phyloP scores from a whole-genome alignment of 2,888 invertebrate genomes.

The Trissolcus brochymenae region DNA sequence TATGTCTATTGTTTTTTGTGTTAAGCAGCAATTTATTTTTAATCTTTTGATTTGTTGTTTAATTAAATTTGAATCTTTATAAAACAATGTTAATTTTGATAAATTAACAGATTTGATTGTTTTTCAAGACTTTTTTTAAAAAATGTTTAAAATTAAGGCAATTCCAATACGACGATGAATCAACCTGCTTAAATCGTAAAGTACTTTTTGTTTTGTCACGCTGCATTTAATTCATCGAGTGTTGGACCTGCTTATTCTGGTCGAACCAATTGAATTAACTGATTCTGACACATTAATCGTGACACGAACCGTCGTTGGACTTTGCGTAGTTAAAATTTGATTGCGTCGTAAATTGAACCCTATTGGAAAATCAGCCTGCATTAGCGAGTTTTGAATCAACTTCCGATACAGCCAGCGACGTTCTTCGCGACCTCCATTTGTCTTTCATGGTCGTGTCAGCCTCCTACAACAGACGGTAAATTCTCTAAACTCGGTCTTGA shows the following conservation, averaged over 20 bases:
- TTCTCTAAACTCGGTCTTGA: conserved; percentile 51
- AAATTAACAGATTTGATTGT: too few relatives aligned
- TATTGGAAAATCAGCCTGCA: conserved; percentile 29
- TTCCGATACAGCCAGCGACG: conserved; percentile 16
- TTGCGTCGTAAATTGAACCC: not conserved
- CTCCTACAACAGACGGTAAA: conserved; percentile 38
- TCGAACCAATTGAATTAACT: conserved; percentile 46
- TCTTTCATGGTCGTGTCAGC: conserved; percentile 45
- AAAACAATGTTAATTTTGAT: too few relatives aligned
- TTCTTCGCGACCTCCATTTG: conserved; percentile 54
- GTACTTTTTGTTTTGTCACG: conserved; percentile 42
- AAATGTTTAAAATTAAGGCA: too few relatives aligned
- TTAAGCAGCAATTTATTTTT: too few relatives aligned
- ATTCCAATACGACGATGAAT: too few relatives aligned
- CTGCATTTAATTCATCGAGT: conserved; percentile 19
- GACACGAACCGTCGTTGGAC: conserved; percentile 10
- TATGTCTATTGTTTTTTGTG: too few relatives aligned
- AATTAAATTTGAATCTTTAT: too few relatives aligned
- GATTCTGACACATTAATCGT: conserved; percentile 45
- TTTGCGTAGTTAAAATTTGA: conserved; percentile 9
- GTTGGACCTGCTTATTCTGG: conserved; percentile 31
- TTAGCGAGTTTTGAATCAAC: conserved; percentile 20
- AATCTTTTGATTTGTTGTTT: too few relatives aligned
- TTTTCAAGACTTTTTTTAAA: too few relatives aligned
- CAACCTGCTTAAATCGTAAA: conserved; percentile 21